Evolutionary conservation across 2,797 vertebrate genomes (phyloP), one percentile per base, ranked within the genome.

Genomic region (Gymnodraco acuticeps): DNA sequence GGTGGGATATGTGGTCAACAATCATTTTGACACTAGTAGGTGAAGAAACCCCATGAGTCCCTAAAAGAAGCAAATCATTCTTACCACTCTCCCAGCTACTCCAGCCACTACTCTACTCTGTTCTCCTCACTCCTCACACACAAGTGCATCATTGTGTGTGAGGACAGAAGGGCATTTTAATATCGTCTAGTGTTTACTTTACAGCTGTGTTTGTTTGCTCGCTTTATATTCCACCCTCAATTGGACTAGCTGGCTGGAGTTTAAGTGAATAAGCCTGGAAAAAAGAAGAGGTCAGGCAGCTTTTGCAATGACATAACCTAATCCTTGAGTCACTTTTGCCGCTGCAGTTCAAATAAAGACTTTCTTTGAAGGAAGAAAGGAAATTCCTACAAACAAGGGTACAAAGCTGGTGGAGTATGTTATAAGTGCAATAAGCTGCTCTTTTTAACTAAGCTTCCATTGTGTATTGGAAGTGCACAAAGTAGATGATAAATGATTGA

Each of bases 101-200:
- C 61, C 51, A 82, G 59, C 60, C 50, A 52, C 73, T 42, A 85
- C 88, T 90, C 83, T 3, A 87, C 84, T 81, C 75, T 72, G 13
- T 52, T 78, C 67, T 47, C 46, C 61, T 64, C 73, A 69, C 77
- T 85, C 75, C 73, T 84, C 60, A 17, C 68, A 72, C 58, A 92
- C 92, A 93, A 88, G 71, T 5, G 62, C 60, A 60, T 59, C 86
- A 88, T 89, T 94, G 90, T 92, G 68, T 56, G 9, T 16, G 41
- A 1, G 46, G 48, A 87, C 80, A 89, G 64, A 78, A 70, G 45
- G 51, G 10, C 79, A 70, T 74, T 87, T 85, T 83, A 77, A 78
- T 77, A 84, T 72, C 50, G 16, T 50, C 74, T 38, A 53, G 67
- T 84, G 90, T 92, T 93, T 90, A 80, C 74, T 83, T 88, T 92